Conservation (phyloP, 2,888 invertebrate genomes). For the Euzophera pinguis region DNA sequence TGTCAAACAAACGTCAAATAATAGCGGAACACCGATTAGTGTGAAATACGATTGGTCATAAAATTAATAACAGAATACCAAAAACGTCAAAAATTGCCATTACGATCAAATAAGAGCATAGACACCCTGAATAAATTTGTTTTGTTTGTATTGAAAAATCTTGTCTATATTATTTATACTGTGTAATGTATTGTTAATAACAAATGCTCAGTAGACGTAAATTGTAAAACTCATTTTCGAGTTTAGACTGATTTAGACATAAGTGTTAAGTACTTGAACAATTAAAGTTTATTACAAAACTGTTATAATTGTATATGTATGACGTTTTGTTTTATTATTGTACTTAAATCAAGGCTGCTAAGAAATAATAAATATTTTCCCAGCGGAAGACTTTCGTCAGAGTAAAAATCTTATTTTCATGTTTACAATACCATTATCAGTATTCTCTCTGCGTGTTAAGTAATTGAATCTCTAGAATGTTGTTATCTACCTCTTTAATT, state of each 20-base stretch:
- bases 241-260: slow-evolving; percentile 74
- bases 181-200: slow-evolving; percentile 32
- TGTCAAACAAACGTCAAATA: too few relatives aligned
- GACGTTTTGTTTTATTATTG: slow-evolving; percentile 26
- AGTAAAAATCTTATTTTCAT: slow-evolving; percentile 21
- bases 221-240: slow-evolving; percentile 60
- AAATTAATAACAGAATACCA: too few relatives aligned
- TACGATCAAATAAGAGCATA: too few relatives aligned
- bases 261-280: slow-evolving; percentile 65
- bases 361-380: slow-evolving; percentile 2
- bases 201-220: slow-evolving; percentile 60
- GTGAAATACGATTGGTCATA: too few relatives aligned
- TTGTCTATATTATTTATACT: neutral
- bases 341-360: slow-evolving; percentile 22
- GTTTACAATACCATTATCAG: slow-evolving; percentile 66
- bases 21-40: too few relatives aligned
- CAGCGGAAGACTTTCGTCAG: neutral
- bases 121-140: too few relatives aligned
- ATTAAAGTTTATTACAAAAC: slow-evolving; percentile 46
- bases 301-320: slow-evolving; percentile 38
- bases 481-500: slow-evolving; percentile 74
- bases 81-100: too few relatives aligned
- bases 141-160: neutral
- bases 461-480: slow-evolving; percentile 67
- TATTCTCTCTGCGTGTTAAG: slow-evolving; percentile 60